phyloP scores from a whole-genome alignment of 2,888 invertebrate genomes.

The Autographa pulchrina region DNA sequence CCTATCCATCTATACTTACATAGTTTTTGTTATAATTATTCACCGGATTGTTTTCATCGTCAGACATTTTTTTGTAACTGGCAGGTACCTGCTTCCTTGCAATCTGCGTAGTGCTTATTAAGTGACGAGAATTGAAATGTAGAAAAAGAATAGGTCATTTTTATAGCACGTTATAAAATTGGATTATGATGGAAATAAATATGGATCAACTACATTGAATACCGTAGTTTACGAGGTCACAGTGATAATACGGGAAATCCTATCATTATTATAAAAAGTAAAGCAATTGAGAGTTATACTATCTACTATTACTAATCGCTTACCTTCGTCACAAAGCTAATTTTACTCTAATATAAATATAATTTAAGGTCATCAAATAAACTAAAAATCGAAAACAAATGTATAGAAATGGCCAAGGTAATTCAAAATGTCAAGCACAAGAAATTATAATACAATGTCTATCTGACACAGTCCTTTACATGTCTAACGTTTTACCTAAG shows the following conservation, averaged over 20 bases:
- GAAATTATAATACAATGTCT: too few relatives aligned
- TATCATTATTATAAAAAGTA: background rate
- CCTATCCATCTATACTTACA: slow-evolving; percentile 2
- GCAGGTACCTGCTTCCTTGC: background rate
- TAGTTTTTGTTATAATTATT: slow-evolving; percentile 11
- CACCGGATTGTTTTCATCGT: slow-evolving; percentile 20
- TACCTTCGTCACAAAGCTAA: background rate
- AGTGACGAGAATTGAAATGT: background rate
- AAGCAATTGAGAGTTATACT: background rate
- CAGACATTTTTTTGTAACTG: slow-evolving; percentile 2
- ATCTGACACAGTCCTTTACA: too few relatives aligned
- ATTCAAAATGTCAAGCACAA: background rate
- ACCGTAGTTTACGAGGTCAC: background rate
- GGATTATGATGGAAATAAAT: too few relatives aligned
- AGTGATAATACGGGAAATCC: background rate
- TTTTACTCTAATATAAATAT: background rate
- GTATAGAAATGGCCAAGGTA: background rate
- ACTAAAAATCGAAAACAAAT: background rate
- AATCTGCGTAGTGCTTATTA: background rate
- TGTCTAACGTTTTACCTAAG: too few relatives aligned
- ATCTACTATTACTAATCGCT: background rate
- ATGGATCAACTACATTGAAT: background rate
- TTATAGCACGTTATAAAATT: too few relatives aligned
- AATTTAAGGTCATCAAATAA: background rate
- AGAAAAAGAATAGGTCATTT: background rate